Conservation (phyloP, 2,888 invertebrate genomes). For the Acanthosepion esculentum region DNA sequence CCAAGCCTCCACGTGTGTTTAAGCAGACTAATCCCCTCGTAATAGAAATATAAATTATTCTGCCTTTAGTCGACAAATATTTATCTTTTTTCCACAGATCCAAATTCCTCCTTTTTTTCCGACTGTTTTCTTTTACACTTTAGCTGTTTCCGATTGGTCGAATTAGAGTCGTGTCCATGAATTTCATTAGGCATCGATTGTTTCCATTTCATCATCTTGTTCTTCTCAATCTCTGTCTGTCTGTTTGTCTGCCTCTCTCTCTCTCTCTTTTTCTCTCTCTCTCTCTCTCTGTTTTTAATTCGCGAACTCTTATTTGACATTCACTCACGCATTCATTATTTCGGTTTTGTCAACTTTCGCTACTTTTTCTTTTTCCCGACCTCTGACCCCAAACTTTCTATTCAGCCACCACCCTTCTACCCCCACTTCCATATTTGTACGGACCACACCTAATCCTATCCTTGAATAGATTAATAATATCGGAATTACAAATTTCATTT, state of each 20-base stretch:
- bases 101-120: background rate
- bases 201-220: too few relatives aligned
- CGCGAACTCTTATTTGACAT: background rate
- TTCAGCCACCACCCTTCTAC: too few relatives aligned
- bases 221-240: background rate
- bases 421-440: too few relatives aligned
- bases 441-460: too few relatives aligned
- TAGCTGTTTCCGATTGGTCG: background rate
- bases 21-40: background rate
- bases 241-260: background rate
- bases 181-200: background rate
- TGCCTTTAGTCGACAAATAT: background rate
- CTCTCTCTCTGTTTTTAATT: background rate
- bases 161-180: background rate
- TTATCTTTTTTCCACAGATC: background rate
- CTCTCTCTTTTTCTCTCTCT: background rate
- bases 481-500: too few relatives aligned
- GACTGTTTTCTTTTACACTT: background rate
- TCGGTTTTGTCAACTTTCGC: background rate
- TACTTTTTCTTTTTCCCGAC: too few relatives aligned
- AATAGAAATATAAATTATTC: constrained; percentile 33
- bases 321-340: background rate
- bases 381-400: too few relatives aligned
- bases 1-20: background rate
- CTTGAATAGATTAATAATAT: too few relatives aligned